Base-by-base conservation (phyloP, 1,140 invertebrate species). In the Drosophila bifasciata region DNA sequence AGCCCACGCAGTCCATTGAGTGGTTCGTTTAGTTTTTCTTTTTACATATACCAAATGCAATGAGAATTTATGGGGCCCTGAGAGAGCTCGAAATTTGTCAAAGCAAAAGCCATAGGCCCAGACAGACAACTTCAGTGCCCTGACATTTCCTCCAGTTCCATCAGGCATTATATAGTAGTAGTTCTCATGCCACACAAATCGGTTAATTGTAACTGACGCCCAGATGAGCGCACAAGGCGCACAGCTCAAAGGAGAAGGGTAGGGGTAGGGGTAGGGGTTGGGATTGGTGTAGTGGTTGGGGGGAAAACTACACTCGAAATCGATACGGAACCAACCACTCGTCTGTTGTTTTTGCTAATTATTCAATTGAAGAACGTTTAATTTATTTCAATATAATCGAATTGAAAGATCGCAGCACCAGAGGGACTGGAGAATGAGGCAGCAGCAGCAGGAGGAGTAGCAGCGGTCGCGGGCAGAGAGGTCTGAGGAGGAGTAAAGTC, bases 321-420 rank as follows among this genome's bases (percentile, higher is more conserved):
- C 57, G 72, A 75, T 76, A 70, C 57, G 58, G 46, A 64, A 41
- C 70, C 36, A 64, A 41, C 70, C 36, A 67, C 51, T 43, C 23
- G 62, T 55, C 46, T 52, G 63, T 67, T 67, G 70, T 79, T 68
- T 68, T 69, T 59, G 75, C 83, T 88, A 88, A 88, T 88, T 88
- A 88, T 88, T 88, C 83, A 88, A 88, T 88, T 88, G 84, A 88
- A 83, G 84, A 86, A 88, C 83, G 60, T 88, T 88, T 88, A 83
- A 88, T 88, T 88, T 88, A 88, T 88, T 88, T 88, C 83, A 88
- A 88, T 88, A 88, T 88, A 88, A 88, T 88, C 83, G 83, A 88
- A 88, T 88, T 88, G 75, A 88, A 88, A 76, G 79, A 83, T 88
- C 83, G 58, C 43, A 40, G 70, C 43, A 25, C 52, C 48, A 62